A percentile compares a stretch with the other conserved stretches of the same genome.
These are phyloP conservation scores for Hetaerina titia DNA, from an alignment of 2,888 invertebrate species.

Conservation along the genomic window DNA sequence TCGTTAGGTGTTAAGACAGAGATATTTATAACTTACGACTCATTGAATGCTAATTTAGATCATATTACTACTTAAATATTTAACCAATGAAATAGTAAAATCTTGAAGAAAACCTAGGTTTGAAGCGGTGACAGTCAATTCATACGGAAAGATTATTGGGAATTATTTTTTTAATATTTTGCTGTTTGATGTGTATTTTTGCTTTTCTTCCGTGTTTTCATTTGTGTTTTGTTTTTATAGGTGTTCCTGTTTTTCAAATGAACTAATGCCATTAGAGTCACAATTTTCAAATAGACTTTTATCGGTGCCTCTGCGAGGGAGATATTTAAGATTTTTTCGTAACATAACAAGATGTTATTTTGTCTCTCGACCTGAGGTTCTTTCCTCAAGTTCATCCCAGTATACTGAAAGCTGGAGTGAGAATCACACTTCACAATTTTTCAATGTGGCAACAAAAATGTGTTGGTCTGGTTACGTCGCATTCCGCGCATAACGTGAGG, in stretches of 20 bases:
- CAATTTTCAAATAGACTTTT: background rate
- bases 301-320: too few relatives aligned
- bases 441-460: background rate
- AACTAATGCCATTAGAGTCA: background rate
- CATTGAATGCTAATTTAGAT: too few relatives aligned
- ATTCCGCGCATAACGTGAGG: background rate
- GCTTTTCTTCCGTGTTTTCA: background rate
- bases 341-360: background rate
- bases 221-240: constrained; percentile 1
- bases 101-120: too few relatives aligned
- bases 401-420: too few relatives aligned
- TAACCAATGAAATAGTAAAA: too few relatives aligned
- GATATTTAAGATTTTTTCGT: background rate
- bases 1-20: too few relatives aligned
- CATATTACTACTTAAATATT: too few relatives aligned
- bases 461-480: background rate
- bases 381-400: background rate
- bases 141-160: background rate
- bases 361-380: background rate
- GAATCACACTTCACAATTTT: background rate
- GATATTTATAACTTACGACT: too few relatives aligned
- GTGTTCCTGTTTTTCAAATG: background rate
- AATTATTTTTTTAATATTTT: background rate
- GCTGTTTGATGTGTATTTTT: background rate
- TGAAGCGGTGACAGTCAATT: too few relatives aligned